These are phyloP conservation scores for Calliopsis andreniformis DNA, from an alignment of 1,140 invertebrate genomes.

Conservation along the genomic window DNA sequence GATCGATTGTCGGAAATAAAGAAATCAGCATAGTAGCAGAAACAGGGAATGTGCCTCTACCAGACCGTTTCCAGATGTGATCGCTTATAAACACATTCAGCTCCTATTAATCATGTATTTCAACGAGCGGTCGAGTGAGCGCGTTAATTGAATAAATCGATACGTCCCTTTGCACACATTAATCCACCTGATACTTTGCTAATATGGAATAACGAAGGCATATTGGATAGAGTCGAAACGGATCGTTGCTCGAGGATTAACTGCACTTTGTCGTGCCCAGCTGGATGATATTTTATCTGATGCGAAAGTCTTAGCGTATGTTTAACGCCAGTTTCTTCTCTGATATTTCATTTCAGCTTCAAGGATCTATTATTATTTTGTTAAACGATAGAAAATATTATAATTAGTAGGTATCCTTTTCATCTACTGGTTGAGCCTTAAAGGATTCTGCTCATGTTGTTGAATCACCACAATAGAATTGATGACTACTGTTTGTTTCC, in stretches of 20 bases:
- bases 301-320: too few species aligned
- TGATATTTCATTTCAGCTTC: too few species aligned
- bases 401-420: too few species aligned
- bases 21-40: constrained; percentile 9
- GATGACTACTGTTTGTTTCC: too few species aligned
- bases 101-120: constrained; percentile 37
- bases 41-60: not conserved
- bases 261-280: too few species aligned
- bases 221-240: not conserved
- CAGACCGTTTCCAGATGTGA: constrained; percentile 33
- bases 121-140: constrained; percentile 12
- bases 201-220: constrained; percentile 29
- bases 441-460: too few species aligned
- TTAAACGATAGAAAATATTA: too few species aligned
- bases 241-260: not conserved
- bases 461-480: too few species aligned
- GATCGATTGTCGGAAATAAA: constrained; percentile 17
- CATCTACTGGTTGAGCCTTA: too few species aligned
- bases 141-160: constrained; percentile 49
- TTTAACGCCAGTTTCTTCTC: too few species aligned
- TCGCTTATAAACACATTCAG: constrained; percentile 44
- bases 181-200: constrained; percentile 7
- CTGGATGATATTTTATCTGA: not conserved
- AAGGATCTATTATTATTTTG: too few species aligned
- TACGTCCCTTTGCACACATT: constrained; percentile 21